Evolutionary conservation across 2,888 invertebrate species (phyloP), one percentile per base, ranked within the genome.

Genomic region (Germaria angustata): DNA sequence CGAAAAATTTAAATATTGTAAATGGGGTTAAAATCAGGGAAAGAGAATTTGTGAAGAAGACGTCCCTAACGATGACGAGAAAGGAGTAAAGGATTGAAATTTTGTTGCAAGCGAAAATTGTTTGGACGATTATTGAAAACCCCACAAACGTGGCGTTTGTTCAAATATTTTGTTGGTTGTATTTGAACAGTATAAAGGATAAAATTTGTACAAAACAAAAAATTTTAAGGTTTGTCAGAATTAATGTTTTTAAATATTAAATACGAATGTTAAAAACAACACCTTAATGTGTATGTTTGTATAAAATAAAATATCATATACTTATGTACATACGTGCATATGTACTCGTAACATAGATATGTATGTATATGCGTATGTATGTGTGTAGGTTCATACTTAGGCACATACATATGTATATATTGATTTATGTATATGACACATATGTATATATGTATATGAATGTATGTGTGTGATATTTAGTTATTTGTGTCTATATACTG

Each of bases 1-100:
- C 63, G 69, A 75, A 75, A 46, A 79, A 15, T 71, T 79, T 71
- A 79, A 82, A 79, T 79, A 51, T 75, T 75, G 79, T 79, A 69
- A n/a, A 82, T 65, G 69, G 81, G 78, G 73, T 69, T 73, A 78
- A 73, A 73, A 17, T 73, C 32, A 68, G 68, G 59, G 68, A 34
- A 51, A 49, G 59, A 59, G 68, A 59, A 61, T 61, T 51, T 61
- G 17, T 15, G 59, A 17, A 44, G 51, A 41, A 32, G n/a, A 32
- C 7, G 51, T 15, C 15, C n/a, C n/a, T n/a, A n/a, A n/a, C n/a
- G n/a, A n/a, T n/a, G 13, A 65, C 15, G 53, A 44, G 15, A 55
- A 36, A 39, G 20, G 17, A 66, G 28, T 46, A 57, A 57, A 57
- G 55, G 59, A 39, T 80, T 77, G 53, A 15, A n/a, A 61, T 46